Evolutionary conservation across 1,140 invertebrate species (phyloP).

Genomic region (Brevipalpus yothersi): DNA sequence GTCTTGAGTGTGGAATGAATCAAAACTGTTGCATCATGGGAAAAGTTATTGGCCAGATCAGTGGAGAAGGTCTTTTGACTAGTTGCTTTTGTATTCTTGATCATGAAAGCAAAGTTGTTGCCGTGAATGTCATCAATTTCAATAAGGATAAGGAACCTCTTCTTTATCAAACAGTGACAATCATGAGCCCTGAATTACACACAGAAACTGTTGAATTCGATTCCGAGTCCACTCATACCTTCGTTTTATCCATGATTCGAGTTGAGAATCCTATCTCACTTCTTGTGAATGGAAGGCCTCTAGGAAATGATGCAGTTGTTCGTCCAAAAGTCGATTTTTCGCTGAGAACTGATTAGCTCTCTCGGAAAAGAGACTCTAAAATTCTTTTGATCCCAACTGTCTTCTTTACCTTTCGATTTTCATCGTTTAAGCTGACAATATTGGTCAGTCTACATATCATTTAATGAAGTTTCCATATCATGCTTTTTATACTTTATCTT

Average conservation of each 20-base stretch:
- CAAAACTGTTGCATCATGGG: not conserved
- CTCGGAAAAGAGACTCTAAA: no score
- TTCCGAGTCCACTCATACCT: not conserved
- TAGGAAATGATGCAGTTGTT: no score
- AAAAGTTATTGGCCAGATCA: not conserved
- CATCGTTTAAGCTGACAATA: no score
- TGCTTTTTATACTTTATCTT: no score
- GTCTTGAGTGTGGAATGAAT: not conserved
- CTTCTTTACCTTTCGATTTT: no score
- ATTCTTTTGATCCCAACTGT: no score
- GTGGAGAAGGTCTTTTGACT: not conserved
- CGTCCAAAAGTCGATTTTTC: no score
- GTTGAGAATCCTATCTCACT: slow-evolving; percentile 4
- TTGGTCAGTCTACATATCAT: no score
- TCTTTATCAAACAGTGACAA: slow-evolving; percentile 53
- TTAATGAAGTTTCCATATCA: no score
- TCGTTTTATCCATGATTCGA: not conserved
- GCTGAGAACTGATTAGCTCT: no score
- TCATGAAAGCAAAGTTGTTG: slow-evolving; percentile 36
- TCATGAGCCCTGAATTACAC: slow-evolving; percentile 45
- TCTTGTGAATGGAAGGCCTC: slow-evolving; percentile 4
- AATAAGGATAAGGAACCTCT: slow-evolving; percentile 40
- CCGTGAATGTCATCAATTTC: slow-evolving; percentile 57
- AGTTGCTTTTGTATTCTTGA: slow-evolving; percentile 49
- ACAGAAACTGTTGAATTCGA: slow-evolving; percentile 30